Evolutionary conservation across 2,888 invertebrate genomes (phyloP), one percentile per base, ranked within the genome.

Genomic region (Leucophenga montana): DNA sequence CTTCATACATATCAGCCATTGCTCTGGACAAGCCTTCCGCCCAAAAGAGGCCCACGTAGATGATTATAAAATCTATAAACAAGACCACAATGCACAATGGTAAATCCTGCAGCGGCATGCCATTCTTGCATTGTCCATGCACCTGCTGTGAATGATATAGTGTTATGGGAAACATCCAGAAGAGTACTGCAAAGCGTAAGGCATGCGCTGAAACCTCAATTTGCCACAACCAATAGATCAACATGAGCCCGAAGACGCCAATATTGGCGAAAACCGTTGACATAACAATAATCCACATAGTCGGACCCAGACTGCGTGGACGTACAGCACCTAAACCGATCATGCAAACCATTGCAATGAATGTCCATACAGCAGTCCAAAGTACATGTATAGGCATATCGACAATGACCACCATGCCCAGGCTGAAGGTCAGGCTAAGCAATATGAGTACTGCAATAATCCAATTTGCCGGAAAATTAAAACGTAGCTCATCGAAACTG

Each of bases 91-190:
- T 46, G 13, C 73, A 76, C 1, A 81, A 71, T 0, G 81, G 82
- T 13, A 56, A 68, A 18, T 82, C 81, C 31, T 69, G 11, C 0
- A 67, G 1, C 0, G 84, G 75, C 9, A 18, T 4, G 1, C n/a
- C 5, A 14, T 71, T 64, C 0, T 56, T 13, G 57, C 70, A 68
- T 4, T 44, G 22, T 4, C 83, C 81, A 31, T 71, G 64, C 44
- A 82, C 72, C 1, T 82, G 65, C 57, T 77, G 78, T 0, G 71
- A 70, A 64, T 82, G 77, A 31, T 73, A 77, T 0, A 82, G 31
- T 39, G 78, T 20, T 18, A 82, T 0, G 0, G 81, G 81, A 14
- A 70, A 71, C 39, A 67, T 44, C 13, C 54, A 54, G 2, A 66
- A 13, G 2, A 66, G 56, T 20, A 56, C 54, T 2, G 22, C 27